phyloP scores from a whole-genome alignment of 2,888 invertebrate genomes.

The Macroteleia sp. region DNA sequence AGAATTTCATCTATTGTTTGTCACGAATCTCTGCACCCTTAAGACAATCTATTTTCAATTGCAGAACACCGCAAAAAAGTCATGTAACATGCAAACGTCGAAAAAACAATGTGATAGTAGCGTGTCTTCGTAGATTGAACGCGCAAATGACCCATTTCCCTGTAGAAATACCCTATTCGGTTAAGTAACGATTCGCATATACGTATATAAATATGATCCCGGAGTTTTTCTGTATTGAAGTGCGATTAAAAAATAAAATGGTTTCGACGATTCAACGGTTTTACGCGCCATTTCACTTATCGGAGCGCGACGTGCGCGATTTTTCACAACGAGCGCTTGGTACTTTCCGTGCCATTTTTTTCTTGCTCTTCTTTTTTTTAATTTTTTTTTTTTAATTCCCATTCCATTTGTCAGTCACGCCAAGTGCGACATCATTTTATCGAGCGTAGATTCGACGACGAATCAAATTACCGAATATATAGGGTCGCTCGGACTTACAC shows the following conservation, averaged over 20 bases:
- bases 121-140: slow-evolving; percentile 10
- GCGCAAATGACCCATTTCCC: slow-evolving; percentile 1
- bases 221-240: slow-evolving; percentile 71
- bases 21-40: too few relatives aligned
- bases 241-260: slow-evolving; percentile 81
- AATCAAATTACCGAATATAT: slow-evolving; percentile 64
- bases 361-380: too few relatives aligned
- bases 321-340: slow-evolving; percentile 73
- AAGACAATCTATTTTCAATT: too few relatives aligned
- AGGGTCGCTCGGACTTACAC: slow-evolving; percentile 55
- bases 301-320: slow-evolving; percentile 76
- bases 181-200: slow-evolving; percentile 29
- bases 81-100: too few relatives aligned
- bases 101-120: too few relatives aligned
- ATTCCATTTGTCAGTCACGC: slow-evolving; percentile 74
- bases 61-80: too few relatives aligned
- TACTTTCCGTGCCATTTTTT: slow-evolving; percentile 69
- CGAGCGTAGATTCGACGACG: slow-evolving; percentile 66
- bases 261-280: slow-evolving; percentile 80
- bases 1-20: too few relatives aligned
- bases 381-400: slow-evolving; percentile 66
- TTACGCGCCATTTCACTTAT: slow-evolving; percentile 81
- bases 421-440: slow-evolving; percentile 80
- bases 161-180: slow-evolving; percentile 7
- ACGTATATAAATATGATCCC: slow-evolving; percentile 55